Evolutionary conservation across 2,113 vertebrate genomes (phyloP), one percentile per base, ranked within the genome.

Genomic region (Peromyscus leucopus): DNA sequence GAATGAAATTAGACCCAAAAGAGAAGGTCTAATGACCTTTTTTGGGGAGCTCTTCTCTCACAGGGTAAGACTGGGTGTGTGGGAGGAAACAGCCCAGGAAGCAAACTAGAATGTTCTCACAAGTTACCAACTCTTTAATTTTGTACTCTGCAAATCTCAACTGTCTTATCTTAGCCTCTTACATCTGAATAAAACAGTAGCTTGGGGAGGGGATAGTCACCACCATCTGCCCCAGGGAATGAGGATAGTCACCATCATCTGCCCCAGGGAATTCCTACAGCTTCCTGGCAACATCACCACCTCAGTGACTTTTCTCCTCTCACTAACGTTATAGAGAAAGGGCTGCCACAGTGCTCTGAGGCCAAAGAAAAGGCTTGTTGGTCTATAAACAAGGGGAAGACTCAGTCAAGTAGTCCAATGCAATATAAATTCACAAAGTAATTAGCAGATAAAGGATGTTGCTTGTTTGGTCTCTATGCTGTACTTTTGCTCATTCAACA

Each of bases 391-490:
- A 78, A 88, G 7, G 10, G 63, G 24, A 83, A 55, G 46, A 36
- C 24, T 71, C 26, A 82, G 5, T 74, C 22, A 76, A 86, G 11
- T 1, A 36, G 4, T 48, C 76, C 76, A 80, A 46, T 15, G 33
- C 28, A 65, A 95, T 84, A 78, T 55, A 72, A 90, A 95, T 42
- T 51, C 31, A 51, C 57, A 71, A 83, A 92, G 42, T 42, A 94
- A 83, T 65, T 69, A 90, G 39, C 36, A 83, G 72, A 33, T 88
- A 69, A 90, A 80, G 26, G 67, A 55, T 28, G 8, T 11, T 79
- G 84, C 15, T 33, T 91, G 57, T 92, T 90, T 78, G 69, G n/a
- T 72, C 63, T 76, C 22, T 67, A 51, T 39, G 39, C 36, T 82
- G 31, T 61, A 67, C 42, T 80, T 74, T n/a, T 59, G 57, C 55